These are phyloP conservation scores for Chondrilla cf. caribensis DNA, from an alignment of 37 sponge, comb jelly and placozoan species.

Conservation along the genomic window DNA sequence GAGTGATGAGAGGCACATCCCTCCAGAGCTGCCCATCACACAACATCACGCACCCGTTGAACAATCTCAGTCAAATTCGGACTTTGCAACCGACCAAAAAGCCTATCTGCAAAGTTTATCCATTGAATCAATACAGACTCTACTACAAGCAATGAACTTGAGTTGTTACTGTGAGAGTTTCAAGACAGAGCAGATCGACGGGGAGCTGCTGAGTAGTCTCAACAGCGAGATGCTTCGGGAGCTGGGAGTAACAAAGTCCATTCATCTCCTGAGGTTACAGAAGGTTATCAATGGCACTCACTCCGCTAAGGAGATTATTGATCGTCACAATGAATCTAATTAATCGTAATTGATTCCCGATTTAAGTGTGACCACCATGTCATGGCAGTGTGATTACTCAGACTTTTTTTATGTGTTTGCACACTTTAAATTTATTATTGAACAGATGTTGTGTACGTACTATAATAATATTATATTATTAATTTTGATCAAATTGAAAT, in stretches of 20 bases:
- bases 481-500: too few relatives aligned
- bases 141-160: neutral
- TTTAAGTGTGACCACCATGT: too few relatives aligned
- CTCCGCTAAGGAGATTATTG: slow-evolving; percentile 14
- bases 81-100: neutral
- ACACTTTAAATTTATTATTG: too few relatives aligned
- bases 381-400: too few relatives aligned
- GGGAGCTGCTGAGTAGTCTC: neutral
- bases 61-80: neutral
- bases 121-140: neutral
- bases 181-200: neutral
- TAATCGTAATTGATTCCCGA: too few relatives aligned
- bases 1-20: neutral
- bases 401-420: too few relatives aligned
- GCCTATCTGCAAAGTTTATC: neutral
- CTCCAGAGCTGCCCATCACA: neutral
- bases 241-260: slow-evolving; percentile 4
- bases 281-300: neutral
- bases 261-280: neutral
- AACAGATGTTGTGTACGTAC: too few relatives aligned
- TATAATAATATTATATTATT: too few relatives aligned
- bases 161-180: neutral
- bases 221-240: slow-evolving; percentile 7
- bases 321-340: too few relatives aligned
- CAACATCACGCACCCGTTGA: neutral